Base-by-base conservation (phyloP, 2,888 invertebrate genomes). In the Apamea crenata region DNA sequence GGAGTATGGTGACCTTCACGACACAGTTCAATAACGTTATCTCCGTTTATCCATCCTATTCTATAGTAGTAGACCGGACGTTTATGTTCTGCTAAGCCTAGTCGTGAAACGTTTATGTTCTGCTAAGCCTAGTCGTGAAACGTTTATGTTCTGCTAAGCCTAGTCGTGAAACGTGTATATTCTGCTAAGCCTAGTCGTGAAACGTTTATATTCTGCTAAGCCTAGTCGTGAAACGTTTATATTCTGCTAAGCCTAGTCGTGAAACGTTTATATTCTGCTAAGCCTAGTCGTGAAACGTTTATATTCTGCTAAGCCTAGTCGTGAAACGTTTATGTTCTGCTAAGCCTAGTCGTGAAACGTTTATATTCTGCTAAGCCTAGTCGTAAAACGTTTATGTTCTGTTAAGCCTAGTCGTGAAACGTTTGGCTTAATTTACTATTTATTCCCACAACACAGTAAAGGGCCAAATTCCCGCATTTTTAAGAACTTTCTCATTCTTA, bases 1-100 rank as follows among this genome's bases (percentile, higher is more conserved):
- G 36, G 18, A 36, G 40, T 59, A 65, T 69, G 32, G n/a, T 36
- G 16, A 36, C 82, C 76, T 67, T 61, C 36, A 53, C 40, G 59
- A 40, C 36, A 83, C 65, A 56, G 40, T 69, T 50, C 21, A 29
- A 74, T 65, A 59, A 50, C 66, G 56, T 32, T 56, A 71, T 61
- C 40, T 61, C 32, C 18, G 56, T 47, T 56, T 56, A 56, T 56
- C 56, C 63, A 10, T 32, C 44, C 25, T 78, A 1, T 47, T 59
- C 50, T 44, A 21, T 1, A 71, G 61, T 14, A 50, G 25, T 8
- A 44, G 75, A 44, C 3, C 16, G 6, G 16, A 12, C 8, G 32
- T 25, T 32, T 16, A 21, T 44, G 16, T 36, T 36, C 21, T 32
- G 25, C 25, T 50, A 8, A 32, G 21, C 47, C 21, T 25, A 16